Percentiles rank a stretch among this genome's conserved stretches.
phyloP scores from a whole-genome alignment of 2,797 vertebrate genomes.

The Simalia tracyae region DNA sequence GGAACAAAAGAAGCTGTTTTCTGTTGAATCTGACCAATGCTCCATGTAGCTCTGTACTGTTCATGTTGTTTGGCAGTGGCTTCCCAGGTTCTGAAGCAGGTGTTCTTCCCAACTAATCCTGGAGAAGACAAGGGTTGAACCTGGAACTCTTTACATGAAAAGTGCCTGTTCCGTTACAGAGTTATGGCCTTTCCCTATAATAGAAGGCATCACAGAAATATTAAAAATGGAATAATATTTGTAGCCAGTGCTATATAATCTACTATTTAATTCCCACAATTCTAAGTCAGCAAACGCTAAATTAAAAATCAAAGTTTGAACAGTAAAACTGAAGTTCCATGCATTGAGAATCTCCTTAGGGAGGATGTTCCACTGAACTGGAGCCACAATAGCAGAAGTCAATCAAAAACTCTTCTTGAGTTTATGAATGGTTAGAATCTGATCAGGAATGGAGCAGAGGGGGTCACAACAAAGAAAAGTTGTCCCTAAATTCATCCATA shows the following conservation, averaged over 20 bases:
- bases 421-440: neutral
- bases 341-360: neutral
- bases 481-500: neutral
- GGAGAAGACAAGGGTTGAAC: neutral
- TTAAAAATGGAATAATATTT: neutral
- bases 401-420: neutral
- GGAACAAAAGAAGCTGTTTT: neutral
- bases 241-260: neutral
- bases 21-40: neutral
- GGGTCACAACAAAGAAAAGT: neutral
- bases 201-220: neutral
- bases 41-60: neutral
- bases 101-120: neutral
- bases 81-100: neutral
- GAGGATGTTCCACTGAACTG: neutral
- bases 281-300: neutral
- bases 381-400: neutral
- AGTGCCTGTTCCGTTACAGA: neutral
- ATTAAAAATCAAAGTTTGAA: neutral
- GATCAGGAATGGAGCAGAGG: neutral
- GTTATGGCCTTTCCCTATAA: neutral
- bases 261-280: neutral
- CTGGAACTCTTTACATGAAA: neutral
- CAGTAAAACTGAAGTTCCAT: neutral
- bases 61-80: neutral